phyloP scores from a whole-genome alignment of 1,140 invertebrate species.

The Euura lappo region DNA sequence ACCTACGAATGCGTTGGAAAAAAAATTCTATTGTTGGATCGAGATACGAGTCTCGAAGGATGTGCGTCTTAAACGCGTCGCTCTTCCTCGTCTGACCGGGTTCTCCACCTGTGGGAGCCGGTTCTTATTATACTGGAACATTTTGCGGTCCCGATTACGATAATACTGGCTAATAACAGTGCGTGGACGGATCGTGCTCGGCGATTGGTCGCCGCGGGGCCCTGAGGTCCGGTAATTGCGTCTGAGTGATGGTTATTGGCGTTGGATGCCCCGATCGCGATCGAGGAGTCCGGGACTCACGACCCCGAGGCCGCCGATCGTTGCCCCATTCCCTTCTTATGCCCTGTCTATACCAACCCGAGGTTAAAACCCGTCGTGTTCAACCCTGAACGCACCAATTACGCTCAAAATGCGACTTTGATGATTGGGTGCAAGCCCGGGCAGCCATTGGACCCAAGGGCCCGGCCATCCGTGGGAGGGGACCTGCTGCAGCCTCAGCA shows the following conservation, averaged over 20 bases:
- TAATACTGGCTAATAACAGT: constrained; percentile 57
- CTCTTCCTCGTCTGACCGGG: too few relatives aligned
- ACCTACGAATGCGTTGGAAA: neutral
- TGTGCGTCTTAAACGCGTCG: too few relatives aligned
- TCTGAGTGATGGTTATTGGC: constrained; percentile 49
- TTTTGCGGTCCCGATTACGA: constrained; percentile 35
- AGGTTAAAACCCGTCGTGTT: neutral
- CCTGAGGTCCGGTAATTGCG: constrained; percentile 44
- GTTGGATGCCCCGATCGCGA: constrained; percentile 42
- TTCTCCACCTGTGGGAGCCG: neutral
- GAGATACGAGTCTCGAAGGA: neutral
- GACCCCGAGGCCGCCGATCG: constrained; percentile 33
- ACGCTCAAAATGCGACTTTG: constrained; percentile 58
- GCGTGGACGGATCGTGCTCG: constrained; percentile 26
- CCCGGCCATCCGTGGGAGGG: neutral
- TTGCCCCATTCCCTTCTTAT: neutral
- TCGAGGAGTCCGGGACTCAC: constrained; percentile 31
- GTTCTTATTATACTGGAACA: neutral
- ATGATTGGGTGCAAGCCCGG: constrained; percentile 48
- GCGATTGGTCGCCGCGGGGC: constrained; percentile 43
- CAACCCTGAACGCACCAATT: constrained; percentile 51
- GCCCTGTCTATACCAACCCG: too few relatives aligned
- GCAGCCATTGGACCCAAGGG: constrained; percentile 7
- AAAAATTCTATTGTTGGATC: neutral
- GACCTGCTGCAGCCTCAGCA: too few relatives aligned